Conservation (phyloP, 1,140 invertebrate genomes). For the Ostrea denselamellosa region DNA sequence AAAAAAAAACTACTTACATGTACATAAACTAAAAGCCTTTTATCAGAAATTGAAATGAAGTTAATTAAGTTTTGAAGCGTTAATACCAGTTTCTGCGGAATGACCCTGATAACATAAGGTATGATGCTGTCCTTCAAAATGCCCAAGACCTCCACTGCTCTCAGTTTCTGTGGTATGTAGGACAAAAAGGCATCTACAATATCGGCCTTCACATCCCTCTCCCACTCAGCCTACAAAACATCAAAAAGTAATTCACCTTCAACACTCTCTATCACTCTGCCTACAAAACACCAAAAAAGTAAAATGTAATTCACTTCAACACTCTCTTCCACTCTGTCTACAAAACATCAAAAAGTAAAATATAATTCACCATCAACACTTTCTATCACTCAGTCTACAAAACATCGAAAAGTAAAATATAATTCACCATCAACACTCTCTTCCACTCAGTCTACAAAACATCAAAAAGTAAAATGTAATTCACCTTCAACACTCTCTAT, state of each 20-base stretch:
- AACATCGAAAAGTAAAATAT: not conserved
- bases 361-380: not conserved
- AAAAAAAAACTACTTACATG: too few relatives aligned
- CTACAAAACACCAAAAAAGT: not conserved
- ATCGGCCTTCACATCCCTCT: constrained; percentile 46
- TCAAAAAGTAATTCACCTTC: not conserved
- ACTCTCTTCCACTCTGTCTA: constrained; percentile 61
- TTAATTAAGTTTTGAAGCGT: not conserved
- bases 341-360: not conserved
- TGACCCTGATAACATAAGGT: constrained; percentile 63
- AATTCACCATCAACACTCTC: not conserved
- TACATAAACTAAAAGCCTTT: too few relatives aligned
- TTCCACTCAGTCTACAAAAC: constrained; percentile 62
- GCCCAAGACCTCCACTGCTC: constrained; percentile 54
- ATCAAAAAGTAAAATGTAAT: too few relatives aligned
- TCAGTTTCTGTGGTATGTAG: constrained; percentile 60
- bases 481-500: not conserved
- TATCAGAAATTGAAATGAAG: too few relatives aligned
- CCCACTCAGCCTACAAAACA: constrained; percentile 62
- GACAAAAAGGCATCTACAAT: constrained; percentile 63
- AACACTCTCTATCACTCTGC: not conserved
- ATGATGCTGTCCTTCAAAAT: constrained; percentile 66
- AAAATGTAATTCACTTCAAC: not conserved
- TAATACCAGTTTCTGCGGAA: constrained; percentile 67
- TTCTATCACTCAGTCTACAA: constrained; percentile 61